These are phyloP conservation scores for Globodera rostochiensis DNA, from an alignment of 1,140 invertebrate genomes.

Conservation along the genomic window DNA sequence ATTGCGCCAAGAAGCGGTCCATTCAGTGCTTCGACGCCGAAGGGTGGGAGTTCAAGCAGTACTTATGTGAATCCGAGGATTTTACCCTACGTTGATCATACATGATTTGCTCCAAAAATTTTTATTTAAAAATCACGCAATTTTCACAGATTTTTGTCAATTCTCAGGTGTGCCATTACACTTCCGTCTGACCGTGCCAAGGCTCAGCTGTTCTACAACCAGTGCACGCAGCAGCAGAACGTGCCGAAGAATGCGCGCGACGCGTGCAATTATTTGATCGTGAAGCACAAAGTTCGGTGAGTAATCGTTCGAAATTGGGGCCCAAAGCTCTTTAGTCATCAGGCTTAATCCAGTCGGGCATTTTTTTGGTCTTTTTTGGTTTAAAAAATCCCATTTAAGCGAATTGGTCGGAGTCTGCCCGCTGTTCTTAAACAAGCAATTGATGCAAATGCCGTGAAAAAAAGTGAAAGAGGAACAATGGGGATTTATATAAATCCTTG, in stretches of 20 bases:
- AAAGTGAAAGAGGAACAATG: too few species aligned
- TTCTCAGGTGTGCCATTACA: conserved; percentile 11
- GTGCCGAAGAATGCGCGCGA: neutral
- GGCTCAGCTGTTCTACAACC: conserved; percentile 7
- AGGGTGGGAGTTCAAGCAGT: neutral
- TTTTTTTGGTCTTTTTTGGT: too few species aligned
- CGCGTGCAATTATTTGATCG: conserved; percentile 15
- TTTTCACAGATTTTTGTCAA: neutral
- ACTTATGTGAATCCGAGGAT: neutral
- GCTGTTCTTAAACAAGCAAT: conserved; percentile 3
- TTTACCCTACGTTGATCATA: too few species aligned
- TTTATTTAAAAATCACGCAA: too few species aligned
- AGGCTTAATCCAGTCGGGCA: too few species aligned
- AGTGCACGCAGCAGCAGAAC: conserved; percentile 15
- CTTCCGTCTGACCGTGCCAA: neutral
- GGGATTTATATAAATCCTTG: too few species aligned
- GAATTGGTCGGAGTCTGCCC: conserved; percentile 19
- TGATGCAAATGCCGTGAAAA: conserved; percentile 12
- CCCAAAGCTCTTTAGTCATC: too few species aligned
- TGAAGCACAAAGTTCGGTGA: conserved; percentile 5
- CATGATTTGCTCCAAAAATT: too few species aligned
- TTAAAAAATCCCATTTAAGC: neutral
- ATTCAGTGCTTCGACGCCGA: conserved; percentile 15
- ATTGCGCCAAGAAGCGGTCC: conserved; percentile 14
- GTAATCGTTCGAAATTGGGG: neutral